Evolutionary conservation across 2,797 vertebrate species (phyloP), one percentile per base, ranked within the genome.

Genomic region (Pelobates cultripes): DNA sequence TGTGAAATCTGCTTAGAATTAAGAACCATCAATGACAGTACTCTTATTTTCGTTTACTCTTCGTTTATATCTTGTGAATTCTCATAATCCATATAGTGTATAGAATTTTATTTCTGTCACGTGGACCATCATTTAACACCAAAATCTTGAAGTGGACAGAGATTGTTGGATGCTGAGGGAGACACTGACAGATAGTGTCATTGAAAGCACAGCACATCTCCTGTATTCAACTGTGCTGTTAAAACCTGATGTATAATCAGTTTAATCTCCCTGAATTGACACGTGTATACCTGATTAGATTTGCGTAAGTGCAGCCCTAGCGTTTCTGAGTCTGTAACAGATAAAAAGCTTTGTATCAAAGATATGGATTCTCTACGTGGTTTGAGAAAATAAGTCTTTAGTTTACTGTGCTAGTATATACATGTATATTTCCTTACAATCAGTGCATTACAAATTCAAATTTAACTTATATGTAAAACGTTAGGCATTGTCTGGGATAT

Each of bases 171-270:
- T 53, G 17, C 15, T 7, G 12, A 71, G 9, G 45, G 15, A 51
- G 17, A 28, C 5, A 44, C n/a, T 71, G 45, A 71, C 70, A 71
- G 70, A 71, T 45, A 2, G 10, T 71, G 41, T 71, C 70, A 71
- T 4, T 53, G 44, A 51, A 7, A 15, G 4, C 15, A n/a, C n/a
- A n/a, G 43, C 70, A 51, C 70, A 45, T 71, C 70, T 14, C 44
- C n/a, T 71, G 17, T 28, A 71, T n/a, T 53, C 4, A 71, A 71
- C 45, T 40, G 8, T 13, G 3, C 70, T 14, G 45, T 71, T 9
- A 71, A 40, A n/a, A 51, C 44, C 4, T 9, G 13, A 41, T 70
- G 43, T 9, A 44, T 70, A 71, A 71, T 7, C 70, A 5, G 2
- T 9, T 71, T 71, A 71, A 45, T 40, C 44, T 51, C 28, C 70